These are phyloP conservation scores for Solenopsis fugax DNA, from an alignment of 1,140 invertebrate genomes.

Conservation along the genomic window DNA sequence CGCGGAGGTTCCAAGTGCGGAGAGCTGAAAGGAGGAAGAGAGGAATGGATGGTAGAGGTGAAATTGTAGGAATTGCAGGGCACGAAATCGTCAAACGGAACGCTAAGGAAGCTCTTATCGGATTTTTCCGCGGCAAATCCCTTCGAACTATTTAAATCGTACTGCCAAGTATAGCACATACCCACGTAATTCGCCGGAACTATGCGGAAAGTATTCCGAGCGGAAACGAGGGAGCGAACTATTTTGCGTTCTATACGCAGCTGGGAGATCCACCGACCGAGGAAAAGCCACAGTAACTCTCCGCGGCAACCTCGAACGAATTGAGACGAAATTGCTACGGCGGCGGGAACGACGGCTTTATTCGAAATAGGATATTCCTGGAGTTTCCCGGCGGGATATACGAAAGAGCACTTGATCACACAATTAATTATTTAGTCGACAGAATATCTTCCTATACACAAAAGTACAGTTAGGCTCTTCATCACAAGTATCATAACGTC, in stretches of 20 bases:
- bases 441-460: background rate
- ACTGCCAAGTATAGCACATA: conserved; percentile 53
- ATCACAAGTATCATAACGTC: background rate
- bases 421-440: conserved; percentile 49
- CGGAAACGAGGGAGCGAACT: conserved; percentile 69
- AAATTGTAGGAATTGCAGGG: conserved; percentile 61
- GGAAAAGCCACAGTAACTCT: conserved; percentile 71
- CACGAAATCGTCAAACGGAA: conserved; percentile 60
- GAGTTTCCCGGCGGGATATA: conserved; percentile 14
- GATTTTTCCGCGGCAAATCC: conserved; percentile 69
- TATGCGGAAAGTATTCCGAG: conserved; percentile 73
- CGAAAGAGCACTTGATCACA: conserved; percentile 41
- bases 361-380: conserved; percentile 51
- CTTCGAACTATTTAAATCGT: conserved; percentile 76
- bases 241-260: conserved; percentile 68
- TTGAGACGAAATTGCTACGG: conserved; percentile 69
- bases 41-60: conserved; percentile 39
- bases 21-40: conserved; percentile 44
- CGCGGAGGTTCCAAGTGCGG: conserved; percentile 25
- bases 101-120: conserved; percentile 54
- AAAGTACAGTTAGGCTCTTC: too few species aligned
- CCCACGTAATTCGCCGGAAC: conserved; percentile 69
- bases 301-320: conserved; percentile 61
- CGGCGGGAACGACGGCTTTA: conserved; percentile 65
- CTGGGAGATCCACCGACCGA: conserved; percentile 68